Percentiles rank a stretch among this genome's conserved stretches.
phyloP scores from a whole-genome alignment of 2,888 invertebrate species.

The Tridacna gigas region DNA sequence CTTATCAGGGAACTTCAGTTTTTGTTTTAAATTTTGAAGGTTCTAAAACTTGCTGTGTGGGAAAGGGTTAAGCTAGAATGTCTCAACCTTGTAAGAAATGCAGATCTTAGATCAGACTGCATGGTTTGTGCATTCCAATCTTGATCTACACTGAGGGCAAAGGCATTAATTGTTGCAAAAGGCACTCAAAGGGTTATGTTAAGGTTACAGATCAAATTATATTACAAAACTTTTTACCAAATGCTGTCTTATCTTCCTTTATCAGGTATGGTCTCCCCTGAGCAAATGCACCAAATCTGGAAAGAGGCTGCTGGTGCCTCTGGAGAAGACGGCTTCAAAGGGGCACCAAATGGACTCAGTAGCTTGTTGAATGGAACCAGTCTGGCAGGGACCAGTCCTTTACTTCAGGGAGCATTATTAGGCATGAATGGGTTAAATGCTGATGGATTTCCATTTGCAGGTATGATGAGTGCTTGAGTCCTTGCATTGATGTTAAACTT shows the following conservation, averaged over 20 bases:
- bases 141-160: no score
- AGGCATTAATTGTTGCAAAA: no score
- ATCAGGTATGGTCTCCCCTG: slow-evolving; percentile 79
- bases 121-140: no score
- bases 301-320: slow-evolving; percentile 80
- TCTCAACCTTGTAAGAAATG: no score
- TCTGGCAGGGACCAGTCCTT: slow-evolving; percentile 48
- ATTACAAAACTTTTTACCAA: neutral
- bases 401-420: slow-evolving; percentile 56
- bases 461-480: slow-evolving; percentile 2
- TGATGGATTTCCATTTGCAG: slow-evolving; percentile 62
- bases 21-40: no score
- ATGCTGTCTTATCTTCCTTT: slow-evolving; percentile 32
- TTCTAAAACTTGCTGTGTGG: no score
- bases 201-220: no score
- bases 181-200: no score
- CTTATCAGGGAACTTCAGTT: no score
- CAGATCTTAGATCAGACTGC: no score
- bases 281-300: slow-evolving; percentile 83
- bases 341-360: slow-evolving; percentile 63
- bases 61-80: no score
- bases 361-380: slow-evolving; percentile 52
- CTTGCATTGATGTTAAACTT: neutral
- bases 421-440: slow-evolving; percentile 68
- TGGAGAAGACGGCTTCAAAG: slow-evolving; percentile 66